Conservation (phyloP, 2,888 invertebrate genomes). For the Eupithecia exiguata region DNA sequence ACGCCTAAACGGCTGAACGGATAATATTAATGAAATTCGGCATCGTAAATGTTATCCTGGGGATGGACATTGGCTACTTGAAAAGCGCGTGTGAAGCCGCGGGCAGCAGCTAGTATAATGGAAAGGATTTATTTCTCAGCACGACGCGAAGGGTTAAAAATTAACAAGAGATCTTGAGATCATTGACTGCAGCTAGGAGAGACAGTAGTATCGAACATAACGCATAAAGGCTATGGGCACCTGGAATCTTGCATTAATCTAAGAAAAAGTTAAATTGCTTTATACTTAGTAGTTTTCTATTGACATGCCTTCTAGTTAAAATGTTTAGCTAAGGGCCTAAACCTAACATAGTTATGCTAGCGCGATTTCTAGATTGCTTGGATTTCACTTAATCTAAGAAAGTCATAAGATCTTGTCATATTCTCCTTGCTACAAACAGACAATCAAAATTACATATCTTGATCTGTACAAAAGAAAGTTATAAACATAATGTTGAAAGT, state of each 20-base stretch:
- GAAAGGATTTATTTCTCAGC: too few species aligned
- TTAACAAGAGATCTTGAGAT: too few species aligned
- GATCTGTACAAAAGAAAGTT: slow-evolving; percentile 38
- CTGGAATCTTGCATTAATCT: neutral
- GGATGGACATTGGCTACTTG: too few species aligned
- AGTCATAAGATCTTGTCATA: neutral
- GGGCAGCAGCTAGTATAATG: too few species aligned
- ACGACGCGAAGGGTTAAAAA: too few species aligned
- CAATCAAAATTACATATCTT: neutral
- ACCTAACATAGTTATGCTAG: neutral
- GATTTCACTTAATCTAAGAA: neutral
- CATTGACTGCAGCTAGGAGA: neutral
- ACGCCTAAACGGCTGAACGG: too few species aligned
- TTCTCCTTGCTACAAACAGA: neutral
- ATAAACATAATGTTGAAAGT: slow-evolving; percentile 53
- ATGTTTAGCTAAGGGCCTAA: neutral
- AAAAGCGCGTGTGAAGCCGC: too few species aligned
- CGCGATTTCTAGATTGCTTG: neutral
- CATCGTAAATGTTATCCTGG: too few species aligned
- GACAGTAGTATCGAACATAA: neutral
- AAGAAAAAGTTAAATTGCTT: neutral
- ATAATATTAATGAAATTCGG: too few species aligned
- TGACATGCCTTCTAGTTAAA: slow-evolving; percentile 4
- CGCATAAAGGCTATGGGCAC: neutral
- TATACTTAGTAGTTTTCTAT: neutral